Conservation (phyloP, 1,140 invertebrate genomes). For the Helicoverpa armigera region DNA sequence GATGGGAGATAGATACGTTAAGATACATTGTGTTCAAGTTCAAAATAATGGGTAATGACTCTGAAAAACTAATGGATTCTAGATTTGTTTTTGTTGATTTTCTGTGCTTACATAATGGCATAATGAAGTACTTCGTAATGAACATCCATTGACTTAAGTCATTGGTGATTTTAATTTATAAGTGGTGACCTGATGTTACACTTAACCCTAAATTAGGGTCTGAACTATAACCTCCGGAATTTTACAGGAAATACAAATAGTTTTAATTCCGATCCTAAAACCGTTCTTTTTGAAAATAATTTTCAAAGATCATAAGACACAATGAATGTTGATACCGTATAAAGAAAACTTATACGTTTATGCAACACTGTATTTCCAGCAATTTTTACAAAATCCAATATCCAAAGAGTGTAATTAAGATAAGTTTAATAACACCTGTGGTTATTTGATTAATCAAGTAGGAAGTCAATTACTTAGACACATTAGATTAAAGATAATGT, state of each 20-base stretch:
- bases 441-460: neutral
- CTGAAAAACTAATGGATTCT: constrained; percentile 4
- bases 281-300: no score
- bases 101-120: neutral
- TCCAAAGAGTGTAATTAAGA: neutral
- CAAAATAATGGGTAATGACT: neutral
- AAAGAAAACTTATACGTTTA: no score
- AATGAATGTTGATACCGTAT: no score
- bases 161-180: no score
- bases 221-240: no score
- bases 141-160: no score
- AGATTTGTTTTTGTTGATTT: constrained; percentile 2
- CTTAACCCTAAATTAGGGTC: no score
- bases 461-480: neutral
- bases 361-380: neutral
- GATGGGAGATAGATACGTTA: neutral
- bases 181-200: no score
- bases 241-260: no score
- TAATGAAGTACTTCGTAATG: neutral
- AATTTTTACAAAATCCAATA: neutral
- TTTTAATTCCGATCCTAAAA: no score
- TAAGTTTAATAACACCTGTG: neutral
- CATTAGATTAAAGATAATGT: no score
- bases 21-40: constrained; percentile 12
- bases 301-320: no score